phyloP scores from a whole-genome alignment of 2,888 invertebrate species.

The Andrena flavipes region DNA sequence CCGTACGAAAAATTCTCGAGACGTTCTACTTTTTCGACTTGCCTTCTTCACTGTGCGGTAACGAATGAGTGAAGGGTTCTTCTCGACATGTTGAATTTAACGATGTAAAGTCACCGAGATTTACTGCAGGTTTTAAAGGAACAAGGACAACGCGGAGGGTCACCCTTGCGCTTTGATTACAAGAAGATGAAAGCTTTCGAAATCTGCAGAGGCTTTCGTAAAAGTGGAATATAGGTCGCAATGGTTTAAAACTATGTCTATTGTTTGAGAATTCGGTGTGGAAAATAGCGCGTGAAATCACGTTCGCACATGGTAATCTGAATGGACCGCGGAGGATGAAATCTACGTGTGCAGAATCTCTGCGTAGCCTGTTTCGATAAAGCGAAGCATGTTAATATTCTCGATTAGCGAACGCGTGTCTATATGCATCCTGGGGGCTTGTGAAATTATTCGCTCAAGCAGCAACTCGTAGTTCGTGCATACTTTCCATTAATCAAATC shows the following conservation, averaged over 20 bases:
- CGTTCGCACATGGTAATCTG: conserved; percentile 35
- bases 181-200: background rate
- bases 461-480: background rate
- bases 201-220: background rate
- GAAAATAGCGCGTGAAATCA: conserved; percentile 14
- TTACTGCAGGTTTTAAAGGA: conserved; percentile 37
- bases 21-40: conserved; percentile 67
- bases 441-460: background rate
- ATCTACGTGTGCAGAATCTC: conserved; percentile 23
- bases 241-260: background rate
- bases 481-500: too few relatives aligned
- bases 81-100: conserved; percentile 65
- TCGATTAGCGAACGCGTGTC: conserved; percentile 31
- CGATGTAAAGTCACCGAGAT: conserved; percentile 54
- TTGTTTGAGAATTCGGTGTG: conserved; percentile 22
- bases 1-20: conserved; percentile 52
- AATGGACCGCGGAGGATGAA: conserved; percentile 44
- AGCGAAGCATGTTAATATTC: conserved; percentile 4
- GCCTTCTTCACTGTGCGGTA: conserved; percentile 43
- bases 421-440: background rate
- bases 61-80: conserved; percentile 63
- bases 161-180: conserved; percentile 5
- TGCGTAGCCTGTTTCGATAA: background rate
- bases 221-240: background rate
- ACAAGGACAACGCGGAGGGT: conserved; percentile 12